phyloP scores from a whole-genome alignment of 2,797 vertebrate genomes.

The Halcyon badia region DNA sequence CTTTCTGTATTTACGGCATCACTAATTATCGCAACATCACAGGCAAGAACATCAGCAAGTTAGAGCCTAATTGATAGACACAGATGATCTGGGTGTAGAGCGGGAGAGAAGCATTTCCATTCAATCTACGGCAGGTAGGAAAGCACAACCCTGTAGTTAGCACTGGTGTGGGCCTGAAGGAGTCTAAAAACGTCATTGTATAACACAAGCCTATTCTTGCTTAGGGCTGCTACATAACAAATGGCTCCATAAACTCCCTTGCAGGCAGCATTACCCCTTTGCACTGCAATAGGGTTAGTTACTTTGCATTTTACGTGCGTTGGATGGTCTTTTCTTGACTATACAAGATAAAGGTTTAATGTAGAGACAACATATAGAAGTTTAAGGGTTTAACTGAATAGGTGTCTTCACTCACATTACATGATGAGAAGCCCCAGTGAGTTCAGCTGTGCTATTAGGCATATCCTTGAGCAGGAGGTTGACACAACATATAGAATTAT shows the following conservation, averaged over 20 bases:
- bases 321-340: not conserved
- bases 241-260: not conserved
- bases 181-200: not conserved
- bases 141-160: not conserved
- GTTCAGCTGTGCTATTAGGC: not conserved
- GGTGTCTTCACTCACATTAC: not conserved
- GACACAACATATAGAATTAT: not conserved
- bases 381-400: not conserved
- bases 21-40: not conserved
- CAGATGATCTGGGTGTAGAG: not conserved
- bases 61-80: not conserved
- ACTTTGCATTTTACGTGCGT: not conserved
- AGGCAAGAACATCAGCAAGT: not conserved
- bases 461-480: not conserved
- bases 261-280: not conserved
- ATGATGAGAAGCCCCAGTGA: not conserved
- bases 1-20: not conserved
- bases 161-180: not conserved
- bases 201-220: not conserved
- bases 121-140: not conserved
- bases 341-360: not conserved
- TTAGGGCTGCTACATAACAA: not conserved
- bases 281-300: not conserved
- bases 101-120: not conserved
- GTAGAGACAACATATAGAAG: not conserved